Percentiles rank a stretch among this genome's conserved stretches.
These are phyloP conservation scores for Zoanthus sansibaricus DNA, from an alignment of 92 coral and sea anemone genomes.

Conservation along the genomic window DNA sequence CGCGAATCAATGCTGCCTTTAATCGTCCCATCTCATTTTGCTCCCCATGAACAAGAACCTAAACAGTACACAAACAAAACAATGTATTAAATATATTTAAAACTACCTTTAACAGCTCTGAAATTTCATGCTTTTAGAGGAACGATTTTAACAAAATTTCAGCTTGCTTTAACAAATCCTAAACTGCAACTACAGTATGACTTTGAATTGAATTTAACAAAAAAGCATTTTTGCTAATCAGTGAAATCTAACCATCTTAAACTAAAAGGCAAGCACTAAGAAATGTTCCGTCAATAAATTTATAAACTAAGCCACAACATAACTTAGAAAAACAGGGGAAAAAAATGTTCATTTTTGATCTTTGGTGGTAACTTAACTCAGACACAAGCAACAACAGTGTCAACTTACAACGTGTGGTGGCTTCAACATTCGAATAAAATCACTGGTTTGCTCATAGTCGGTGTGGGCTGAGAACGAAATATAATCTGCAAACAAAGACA, in stretches of 20 bases:
- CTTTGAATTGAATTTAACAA: too few relatives aligned
- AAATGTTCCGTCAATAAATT: too few relatives aligned
- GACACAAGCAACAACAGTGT: neutral
- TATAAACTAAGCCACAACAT: too few relatives aligned
- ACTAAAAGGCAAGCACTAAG: too few relatives aligned
- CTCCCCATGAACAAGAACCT: slow-evolving; percentile 98
- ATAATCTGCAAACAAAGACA: slow-evolving; percentile 69
- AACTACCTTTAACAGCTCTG: neutral
- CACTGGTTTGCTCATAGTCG: slow-evolving; percentile 97
- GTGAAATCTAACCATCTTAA: neutral
- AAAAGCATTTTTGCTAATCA: neutral
- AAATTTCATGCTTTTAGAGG: neutral
- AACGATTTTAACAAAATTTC: too few relatives aligned
- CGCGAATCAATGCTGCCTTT: slow-evolving; percentile 96
- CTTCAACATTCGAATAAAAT: slow-evolving; percentile 87
- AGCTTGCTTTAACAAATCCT: too few relatives aligned
- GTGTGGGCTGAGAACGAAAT: slow-evolving; percentile 99
- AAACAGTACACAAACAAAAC: neutral
- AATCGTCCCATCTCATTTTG: slow-evolving; percentile 97
- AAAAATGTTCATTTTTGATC: too few relatives aligned
- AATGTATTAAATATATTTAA: neutral
- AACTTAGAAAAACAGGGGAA: neutral
- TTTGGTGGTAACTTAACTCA: neutral
- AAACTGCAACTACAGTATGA: too few relatives aligned
- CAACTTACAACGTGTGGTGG: slow-evolving; percentile 96